Percentiles rank a stretch among this genome's conserved stretches.
phyloP scores from a whole-genome alignment of 1,140 invertebrate genomes.

The Pentalonia nigronervosa region DNA sequence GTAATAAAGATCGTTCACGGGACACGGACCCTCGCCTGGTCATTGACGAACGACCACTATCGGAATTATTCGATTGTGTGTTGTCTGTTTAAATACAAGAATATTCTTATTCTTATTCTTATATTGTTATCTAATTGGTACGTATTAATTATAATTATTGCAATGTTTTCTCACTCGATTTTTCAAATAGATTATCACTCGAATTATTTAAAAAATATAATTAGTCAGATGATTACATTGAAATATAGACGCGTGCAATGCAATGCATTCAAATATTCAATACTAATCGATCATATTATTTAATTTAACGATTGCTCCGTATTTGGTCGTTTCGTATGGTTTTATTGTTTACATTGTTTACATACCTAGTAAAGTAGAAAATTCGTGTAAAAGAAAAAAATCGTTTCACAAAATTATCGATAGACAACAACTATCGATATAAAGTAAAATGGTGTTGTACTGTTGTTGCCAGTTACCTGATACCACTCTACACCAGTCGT shows the following conservation, averaged over 20 bases:
- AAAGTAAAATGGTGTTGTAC: too few relatives aligned
- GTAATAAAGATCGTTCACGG: background rate
- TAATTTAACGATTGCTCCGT: background rate
- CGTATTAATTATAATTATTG: background rate
- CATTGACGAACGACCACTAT: background rate
- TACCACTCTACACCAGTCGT: too few relatives aligned
- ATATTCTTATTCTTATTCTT: background rate
- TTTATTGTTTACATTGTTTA: too few relatives aligned
- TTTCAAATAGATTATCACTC: too few relatives aligned
- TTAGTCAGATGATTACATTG: too few relatives aligned
- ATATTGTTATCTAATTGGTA: background rate
- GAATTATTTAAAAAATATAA: too few relatives aligned
- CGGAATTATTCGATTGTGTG: background rate
- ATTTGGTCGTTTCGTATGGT: too few relatives aligned
- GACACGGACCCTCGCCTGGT: too few relatives aligned
- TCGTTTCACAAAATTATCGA: background rate
- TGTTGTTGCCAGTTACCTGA: too few relatives aligned
- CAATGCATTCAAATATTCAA: background rate
- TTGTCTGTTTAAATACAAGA: background rate
- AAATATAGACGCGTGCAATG: too few relatives aligned
- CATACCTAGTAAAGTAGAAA: too few relatives aligned
- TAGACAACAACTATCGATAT: background rate
- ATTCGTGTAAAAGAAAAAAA: background rate
- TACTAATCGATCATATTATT: background rate
- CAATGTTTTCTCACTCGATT: too few relatives aligned